Evolutionary conservation across 2,888 invertebrate genomes (phyloP).

Genomic region (Lithophane ornitopus): DNA sequence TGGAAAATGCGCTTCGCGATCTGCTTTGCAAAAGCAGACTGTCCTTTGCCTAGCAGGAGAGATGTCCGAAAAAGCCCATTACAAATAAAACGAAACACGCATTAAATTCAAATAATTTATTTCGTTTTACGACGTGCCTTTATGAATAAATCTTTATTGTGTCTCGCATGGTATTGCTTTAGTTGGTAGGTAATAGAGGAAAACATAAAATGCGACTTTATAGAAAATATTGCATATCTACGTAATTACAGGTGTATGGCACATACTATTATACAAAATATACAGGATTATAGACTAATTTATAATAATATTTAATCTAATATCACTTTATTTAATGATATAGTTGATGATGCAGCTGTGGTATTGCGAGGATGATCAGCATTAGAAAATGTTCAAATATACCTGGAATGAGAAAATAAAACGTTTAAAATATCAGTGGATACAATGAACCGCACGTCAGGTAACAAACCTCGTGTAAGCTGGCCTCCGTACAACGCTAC

Average conservation of each 20-base stretch:
- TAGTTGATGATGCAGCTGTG: slow-evolving; percentile 82
- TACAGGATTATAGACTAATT: slow-evolving; percentile 87
- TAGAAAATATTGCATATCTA: slow-evolving; percentile 88
- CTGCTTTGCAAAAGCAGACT: neutral
- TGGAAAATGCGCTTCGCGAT: neutral
- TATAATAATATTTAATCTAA: slow-evolving; percentile 82
- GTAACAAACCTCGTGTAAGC: neutral
- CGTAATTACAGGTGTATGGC: slow-evolving; percentile 88
- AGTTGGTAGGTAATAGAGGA: slow-evolving; percentile 80
- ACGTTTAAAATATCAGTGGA: neutral
- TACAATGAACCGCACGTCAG: too few relatives aligned
- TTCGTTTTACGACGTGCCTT: slow-evolving; percentile 85
- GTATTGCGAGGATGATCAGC: slow-evolving; percentile 77
- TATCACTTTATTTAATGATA: slow-evolving; percentile 90
- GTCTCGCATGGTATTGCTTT: slow-evolving; percentile 85
- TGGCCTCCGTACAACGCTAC: neutral
- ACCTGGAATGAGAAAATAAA: slow-evolving; percentile 74
- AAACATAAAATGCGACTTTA: slow-evolving; percentile 79
- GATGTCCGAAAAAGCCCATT: neutral
- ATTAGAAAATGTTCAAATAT: slow-evolving; percentile 76
- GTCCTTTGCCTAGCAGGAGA: neutral
- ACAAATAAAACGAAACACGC: slow-evolving; percentile 12
- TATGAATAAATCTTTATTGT: slow-evolving; percentile 85
- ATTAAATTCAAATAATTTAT: slow-evolving; percentile 79
- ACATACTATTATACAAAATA: slow-evolving; percentile 90